Percentiles rank a stretch among this genome's conserved stretches.
Evolutionary conservation across 2,888 invertebrate genomes (phyloP).

Genomic region (Lasius fuliginosus): DNA sequence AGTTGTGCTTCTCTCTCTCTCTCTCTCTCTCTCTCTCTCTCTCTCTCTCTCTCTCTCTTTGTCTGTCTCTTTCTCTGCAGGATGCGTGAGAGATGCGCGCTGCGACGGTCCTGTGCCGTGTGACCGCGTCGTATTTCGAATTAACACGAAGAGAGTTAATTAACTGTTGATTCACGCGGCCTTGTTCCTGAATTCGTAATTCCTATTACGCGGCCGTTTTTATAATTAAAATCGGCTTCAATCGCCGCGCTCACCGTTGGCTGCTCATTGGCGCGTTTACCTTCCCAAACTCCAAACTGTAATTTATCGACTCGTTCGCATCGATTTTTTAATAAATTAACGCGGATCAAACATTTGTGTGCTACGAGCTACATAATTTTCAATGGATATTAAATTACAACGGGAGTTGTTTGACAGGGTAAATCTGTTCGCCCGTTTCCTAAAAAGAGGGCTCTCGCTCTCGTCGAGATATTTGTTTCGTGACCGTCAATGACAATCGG

Average conservation of each 20-base stretch:
- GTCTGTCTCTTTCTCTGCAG: not conserved
- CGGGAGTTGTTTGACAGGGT: not conserved
- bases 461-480: conserved; percentile 17
- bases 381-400: conserved; percentile 52
- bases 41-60: not conserved
- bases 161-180: conserved; percentile 53
- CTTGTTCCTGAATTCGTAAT: conserved; percentile 58
- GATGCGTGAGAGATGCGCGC: conserved; percentile 48
- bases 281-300: conserved; percentile 5
- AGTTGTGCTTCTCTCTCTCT: conserved; percentile 25
- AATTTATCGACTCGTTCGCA: conserved; percentile 43
- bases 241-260: conserved; percentile 27
- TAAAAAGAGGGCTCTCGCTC: not conserved
- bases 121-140: conserved; percentile 47
- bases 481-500: not conserved
- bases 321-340: conserved; percentile 51
- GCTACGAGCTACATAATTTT: conserved; percentile 39
- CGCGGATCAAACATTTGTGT: conserved; percentile 47
- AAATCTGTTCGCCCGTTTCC: conserved; percentile 18
- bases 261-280: conserved; percentile 25
- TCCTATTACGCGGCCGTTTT: conserved; percentile 49
- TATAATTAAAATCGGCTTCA: conserved; percentile 57
- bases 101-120: conserved; percentile 26
- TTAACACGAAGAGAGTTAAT: conserved; percentile 57
- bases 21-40: not conserved